Evolutionary conservation across 2,113 vertebrate genomes (phyloP).

Genomic region (Meleagris gallopavo): DNA sequence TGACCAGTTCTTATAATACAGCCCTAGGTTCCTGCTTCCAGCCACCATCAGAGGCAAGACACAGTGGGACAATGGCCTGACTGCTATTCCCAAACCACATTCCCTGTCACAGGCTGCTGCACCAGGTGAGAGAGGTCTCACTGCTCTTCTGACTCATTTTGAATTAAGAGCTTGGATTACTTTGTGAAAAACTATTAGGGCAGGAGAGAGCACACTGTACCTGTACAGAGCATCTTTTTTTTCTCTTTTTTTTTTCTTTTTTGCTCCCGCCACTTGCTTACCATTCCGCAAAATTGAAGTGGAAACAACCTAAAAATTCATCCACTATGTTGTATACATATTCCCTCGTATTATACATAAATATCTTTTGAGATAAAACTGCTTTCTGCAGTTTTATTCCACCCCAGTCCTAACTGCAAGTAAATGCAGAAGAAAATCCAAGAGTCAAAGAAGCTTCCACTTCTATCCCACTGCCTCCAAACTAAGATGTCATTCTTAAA

Average conservation of each 20-base stretch:
- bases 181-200: not conserved
- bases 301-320: not conserved
- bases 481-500: not conserved
- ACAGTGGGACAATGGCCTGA: fast-evolving
- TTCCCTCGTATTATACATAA: fast-evolving
- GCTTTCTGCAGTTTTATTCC: not conserved
- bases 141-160: not conserved
- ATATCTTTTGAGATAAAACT: fast-evolving
- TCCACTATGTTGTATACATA: not conserved
- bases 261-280: not conserved
- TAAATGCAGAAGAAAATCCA: not conserved
- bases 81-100: not conserved
- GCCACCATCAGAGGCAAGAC: not conserved
- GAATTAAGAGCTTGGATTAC: not conserved
- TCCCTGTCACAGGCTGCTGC: not conserved
- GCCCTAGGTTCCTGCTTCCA: not conserved
- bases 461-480: not conserved
- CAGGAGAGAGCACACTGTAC: not conserved
- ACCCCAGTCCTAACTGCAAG: not conserved
- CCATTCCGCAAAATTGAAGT: not conserved
- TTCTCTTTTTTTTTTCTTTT: too few species aligned
- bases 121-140: fast-evolving
- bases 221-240: not conserved
- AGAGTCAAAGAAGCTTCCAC: not conserved
- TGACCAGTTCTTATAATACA: not conserved